Conservation (phyloP, 2,797 vertebrate genomes). For the Falco biarmicus region DNA sequence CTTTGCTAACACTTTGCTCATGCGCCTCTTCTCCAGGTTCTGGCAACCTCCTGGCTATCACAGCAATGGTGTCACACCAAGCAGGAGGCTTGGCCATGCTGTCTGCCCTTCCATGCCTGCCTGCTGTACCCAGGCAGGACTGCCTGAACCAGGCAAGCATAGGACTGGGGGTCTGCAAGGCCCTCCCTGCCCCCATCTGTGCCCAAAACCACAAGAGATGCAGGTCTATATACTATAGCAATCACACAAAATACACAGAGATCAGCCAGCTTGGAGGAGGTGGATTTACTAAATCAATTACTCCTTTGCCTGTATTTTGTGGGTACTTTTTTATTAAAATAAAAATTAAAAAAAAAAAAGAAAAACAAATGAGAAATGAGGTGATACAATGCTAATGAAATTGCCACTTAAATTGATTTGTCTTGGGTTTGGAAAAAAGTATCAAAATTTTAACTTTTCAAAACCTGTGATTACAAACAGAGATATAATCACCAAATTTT, state of each 20-base stretch:
- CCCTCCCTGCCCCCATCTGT: neutral
- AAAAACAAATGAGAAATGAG: neutral
- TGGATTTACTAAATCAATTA: neutral
- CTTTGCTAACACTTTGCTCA: neutral
- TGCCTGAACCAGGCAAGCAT: accelerated
- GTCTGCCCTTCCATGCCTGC: neutral
- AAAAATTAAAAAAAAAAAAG: neutral
- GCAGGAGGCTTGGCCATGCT: neutral
- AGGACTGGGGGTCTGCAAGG: neutral
- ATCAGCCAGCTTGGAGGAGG: neutral
- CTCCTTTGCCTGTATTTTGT: neutral
- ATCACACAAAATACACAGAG: neutral
- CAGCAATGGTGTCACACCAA: neutral
- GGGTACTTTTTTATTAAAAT: neutral
- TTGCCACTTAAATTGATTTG: neutral
- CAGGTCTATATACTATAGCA: neutral
- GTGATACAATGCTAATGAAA: neutral
- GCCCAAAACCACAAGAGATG: neutral
- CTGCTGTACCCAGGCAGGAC: neutral
- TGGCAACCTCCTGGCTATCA: neutral
- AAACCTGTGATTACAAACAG: neutral
- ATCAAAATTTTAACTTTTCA: neutral
- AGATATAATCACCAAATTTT: slow-evolving; percentile 8
- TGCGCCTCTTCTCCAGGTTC: neutral
- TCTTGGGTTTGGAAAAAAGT: neutral